Base-by-base conservation (phyloP, 2,888 invertebrate genomes). In the Euzetes globulus region DNA sequence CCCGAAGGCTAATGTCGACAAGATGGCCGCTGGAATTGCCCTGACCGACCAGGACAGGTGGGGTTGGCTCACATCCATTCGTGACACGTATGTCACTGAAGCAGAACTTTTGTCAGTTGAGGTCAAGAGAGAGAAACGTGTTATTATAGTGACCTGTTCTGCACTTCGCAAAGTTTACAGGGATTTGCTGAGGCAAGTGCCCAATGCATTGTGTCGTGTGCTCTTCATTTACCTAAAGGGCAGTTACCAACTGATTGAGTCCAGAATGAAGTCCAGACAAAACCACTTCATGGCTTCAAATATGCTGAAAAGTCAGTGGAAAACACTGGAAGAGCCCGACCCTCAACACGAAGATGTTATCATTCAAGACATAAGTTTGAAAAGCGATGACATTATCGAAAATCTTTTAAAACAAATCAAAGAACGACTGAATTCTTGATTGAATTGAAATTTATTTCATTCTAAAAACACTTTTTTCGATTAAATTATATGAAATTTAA, bases 31-130 rank as follows among this genome's bases (percentile, higher is more conserved):
- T 19, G 72, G 72, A 22, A 75, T 75, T 19, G 47, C 75, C 0
- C 60, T 75, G 5, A 58, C 27, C 17, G 75, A 75, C 19, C 60
- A 72, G 22, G 75, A 75, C 50, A 58, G 75, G 33, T 75, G 75
- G 75, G 72, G 50, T 19, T 75, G 75, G 75, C 41, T 75, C 7
- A 11, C 1, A 15, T 25, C n/a, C 0, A 63, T 75, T 25, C 60
- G 75, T 11, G 29, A 58, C 19, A 13, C 72, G 13, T 75, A 60
- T 72, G 37, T 58, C 17, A 7, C n/a, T 5, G 22, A 50, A 22
- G 75, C 75, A 15, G n/a, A n/a, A 45, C 3, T 15, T 13, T 27
- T 45, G 2, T 7, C 15, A 17, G 7, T 9, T 4, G 19, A 70
- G n/a, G 15, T 19, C 17, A 33, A 60, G 29, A n/a, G 33, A 4